These are phyloP conservation scores for Didymodactylos carnosus DNA, from an alignment of 2,888 invertebrate genomes.

Conservation along the genomic window DNA sequence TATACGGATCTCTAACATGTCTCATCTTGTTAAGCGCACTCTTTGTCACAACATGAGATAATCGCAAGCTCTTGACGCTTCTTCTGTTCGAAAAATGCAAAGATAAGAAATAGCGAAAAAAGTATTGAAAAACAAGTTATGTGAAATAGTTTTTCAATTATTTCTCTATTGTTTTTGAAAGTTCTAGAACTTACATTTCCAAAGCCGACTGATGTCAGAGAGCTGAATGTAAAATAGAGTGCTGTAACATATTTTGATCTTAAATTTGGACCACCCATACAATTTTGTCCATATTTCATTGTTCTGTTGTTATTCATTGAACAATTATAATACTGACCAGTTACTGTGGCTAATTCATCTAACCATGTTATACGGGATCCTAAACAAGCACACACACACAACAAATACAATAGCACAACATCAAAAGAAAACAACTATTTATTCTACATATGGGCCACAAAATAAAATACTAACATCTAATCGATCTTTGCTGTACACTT, in stretches of 20 bases:
- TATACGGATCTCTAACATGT: too few relatives aligned
- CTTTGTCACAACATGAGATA: too few relatives aligned
- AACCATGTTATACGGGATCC: slow-evolving; percentile 46
- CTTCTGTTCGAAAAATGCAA: too few relatives aligned
- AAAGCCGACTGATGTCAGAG: slow-evolving; percentile 71
- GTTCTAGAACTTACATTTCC: slow-evolving; percentile 34
- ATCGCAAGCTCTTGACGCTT: too few relatives aligned
- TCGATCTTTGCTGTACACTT: too few relatives aligned
- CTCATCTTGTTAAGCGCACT: too few relatives aligned
- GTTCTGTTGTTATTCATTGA: slow-evolving; percentile 15
- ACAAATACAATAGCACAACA: not conserved
- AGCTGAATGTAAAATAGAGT: slow-evolving; percentile 72
- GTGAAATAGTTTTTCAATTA: too few relatives aligned
- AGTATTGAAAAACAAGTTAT: too few relatives aligned
- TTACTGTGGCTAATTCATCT: slow-evolving; percentile 73
- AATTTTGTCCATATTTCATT: slow-evolving; percentile 48
- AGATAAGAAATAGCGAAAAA: too few relatives aligned
- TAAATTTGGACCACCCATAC: slow-evolving; percentile 26
- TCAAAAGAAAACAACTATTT: not conserved
- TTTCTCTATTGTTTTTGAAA: too few relatives aligned
- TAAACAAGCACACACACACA: slow-evolving; percentile 1
- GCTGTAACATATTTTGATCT: slow-evolving; percentile 66
- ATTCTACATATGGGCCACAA: not conserved
- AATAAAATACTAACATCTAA: not conserved
- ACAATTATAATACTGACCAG: slow-evolving; percentile 57